Evolutionary conservation across 1,140 invertebrate species (phyloP).

Genomic region (Cydia splendana): DNA sequence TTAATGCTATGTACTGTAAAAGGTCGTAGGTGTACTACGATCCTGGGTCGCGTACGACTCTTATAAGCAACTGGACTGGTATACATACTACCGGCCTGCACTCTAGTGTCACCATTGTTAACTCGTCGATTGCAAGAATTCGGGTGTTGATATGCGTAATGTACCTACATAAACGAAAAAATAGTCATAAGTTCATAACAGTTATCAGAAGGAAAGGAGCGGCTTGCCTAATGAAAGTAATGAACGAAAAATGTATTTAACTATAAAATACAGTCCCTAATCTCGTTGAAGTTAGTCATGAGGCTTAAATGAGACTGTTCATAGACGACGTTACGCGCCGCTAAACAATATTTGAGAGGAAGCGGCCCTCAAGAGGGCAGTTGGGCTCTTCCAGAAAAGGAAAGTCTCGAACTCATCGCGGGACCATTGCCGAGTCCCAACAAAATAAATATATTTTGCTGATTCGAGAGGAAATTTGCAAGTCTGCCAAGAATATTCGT

Average conservation of each 20-base stretch:
- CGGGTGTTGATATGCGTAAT: not conserved
- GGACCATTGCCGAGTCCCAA: conserved; percentile 59
- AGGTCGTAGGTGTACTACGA: not conserved
- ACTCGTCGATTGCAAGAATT: not conserved
- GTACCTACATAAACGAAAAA: too few species aligned
- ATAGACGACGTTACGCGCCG: conserved; percentile 27
- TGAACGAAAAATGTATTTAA: not conserved
- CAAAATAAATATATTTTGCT: conserved; percentile 78
- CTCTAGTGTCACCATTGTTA: not conserved
- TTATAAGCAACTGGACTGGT: not conserved
- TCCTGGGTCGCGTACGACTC: not conserved
- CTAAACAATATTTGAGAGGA: conserved; percentile 32
- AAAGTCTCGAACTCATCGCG: conserved; percentile 62
- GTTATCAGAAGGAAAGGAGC: not conserved
- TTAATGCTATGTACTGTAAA: conserved; percentile 16
- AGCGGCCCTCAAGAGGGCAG: conserved; percentile 39
- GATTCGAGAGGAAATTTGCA: conserved; percentile 77
- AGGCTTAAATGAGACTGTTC: conserved; percentile 28
- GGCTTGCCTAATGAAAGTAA: not conserved
- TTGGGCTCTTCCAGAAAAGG: conserved; percentile 48
- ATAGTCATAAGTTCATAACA: too few species aligned
- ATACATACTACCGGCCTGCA: not conserved
- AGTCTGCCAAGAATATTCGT: conserved; percentile 79
- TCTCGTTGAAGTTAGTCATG: conserved; percentile 18
- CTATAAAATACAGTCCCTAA: conserved; percentile 14